Base-by-base conservation (phyloP, 2,888 invertebrate genomes). In the Athalia rosae region DNA sequence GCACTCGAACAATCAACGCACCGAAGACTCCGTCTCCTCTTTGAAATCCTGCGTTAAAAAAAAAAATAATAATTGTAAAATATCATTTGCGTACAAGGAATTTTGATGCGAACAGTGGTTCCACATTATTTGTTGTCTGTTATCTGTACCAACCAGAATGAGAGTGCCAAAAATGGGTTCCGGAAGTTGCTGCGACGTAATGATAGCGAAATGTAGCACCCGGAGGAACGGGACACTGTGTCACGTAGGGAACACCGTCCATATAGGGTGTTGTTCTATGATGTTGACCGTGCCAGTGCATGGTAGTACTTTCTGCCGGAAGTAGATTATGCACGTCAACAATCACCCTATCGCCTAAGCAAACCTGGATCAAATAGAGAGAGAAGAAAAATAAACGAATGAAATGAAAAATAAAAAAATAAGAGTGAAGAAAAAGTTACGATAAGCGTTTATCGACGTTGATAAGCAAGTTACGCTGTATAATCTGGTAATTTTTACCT, bases 251-350 rank as follows among this genome's bases (percentile, higher is more conserved):
- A 0, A 96, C 96, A 0, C 97, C 97, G 82, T 97, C 97, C 96
- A 97, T 97, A 86, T 95, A 97, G 0, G 96, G 96, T 0, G 94
- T 94, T 0, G 92, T 92, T 74, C 91, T 90, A 89, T 96, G 96
- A 86, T 96, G 96, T 85, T 95, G 93, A 0, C 98, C 98, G 86
- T 98, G 98, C 97, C 97, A 98, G 86, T 98, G 98, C 28, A 98
- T 94, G 0, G 95, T 94, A 0, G 97, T 96, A 41, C 94, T 95
- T 87, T 97, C 96, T 0, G 95, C 94, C 86, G 94, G 92, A 88
- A 98, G 88, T 79, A 93, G 92, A 86, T 98, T 98, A 81, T 93
- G 93, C 6, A 97, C 95, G 85, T 97, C 96, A 0, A 97, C 96
- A 45, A 95, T 92, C 3, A 98, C 91, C 47, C 93, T 92, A 86